Percentiles rank a stretch among this genome's conserved stretches.
Evolutionary conservation across 2,797 vertebrate genomes (phyloP).

Genomic region (Remorina albescens): DNA sequence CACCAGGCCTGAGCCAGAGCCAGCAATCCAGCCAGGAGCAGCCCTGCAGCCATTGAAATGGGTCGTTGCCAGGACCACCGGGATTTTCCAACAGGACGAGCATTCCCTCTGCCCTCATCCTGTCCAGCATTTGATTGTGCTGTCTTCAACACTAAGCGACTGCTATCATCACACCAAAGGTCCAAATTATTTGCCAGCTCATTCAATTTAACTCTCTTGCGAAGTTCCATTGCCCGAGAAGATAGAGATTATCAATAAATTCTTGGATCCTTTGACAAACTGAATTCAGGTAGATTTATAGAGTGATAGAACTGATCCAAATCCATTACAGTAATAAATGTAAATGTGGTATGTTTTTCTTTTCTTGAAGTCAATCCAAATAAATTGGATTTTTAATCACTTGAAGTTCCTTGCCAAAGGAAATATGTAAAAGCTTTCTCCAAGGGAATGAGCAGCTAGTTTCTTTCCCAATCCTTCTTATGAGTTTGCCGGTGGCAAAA

Average conservation of each 20-base stretch:
- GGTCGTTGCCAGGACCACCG: conserved; percentile 67
- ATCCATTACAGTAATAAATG: conserved; percentile 57
- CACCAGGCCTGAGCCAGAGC: conserved; percentile 76
- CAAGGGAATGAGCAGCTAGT: conserved; percentile 61
- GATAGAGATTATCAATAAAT: conserved; percentile 43
- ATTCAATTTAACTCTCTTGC: conserved; percentile 68
- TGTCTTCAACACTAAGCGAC: conserved; percentile 1
- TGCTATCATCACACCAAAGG: conserved; percentile 23
- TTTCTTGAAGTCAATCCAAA: conserved; percentile 72
- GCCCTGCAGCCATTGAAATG: conserved; percentile 77
- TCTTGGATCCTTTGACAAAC: conserved; percentile 58
- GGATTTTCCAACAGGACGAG: conserved; percentile 33
- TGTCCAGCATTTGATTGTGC: conserved; percentile 12
- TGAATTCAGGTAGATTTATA: conserved; percentile 64
- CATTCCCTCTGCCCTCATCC: conserved; percentile 11
- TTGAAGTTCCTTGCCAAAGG: conserved; percentile 68
- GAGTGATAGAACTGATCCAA: conserved; percentile 50
- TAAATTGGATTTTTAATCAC: conserved; percentile 75
- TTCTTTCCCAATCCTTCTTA: conserved; percentile 69
- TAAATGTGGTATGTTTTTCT: conserved; percentile 48
- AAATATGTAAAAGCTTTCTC: conserved; percentile 70
- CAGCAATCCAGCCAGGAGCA: conserved; percentile 68
- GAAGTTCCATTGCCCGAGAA: conserved; percentile 72
- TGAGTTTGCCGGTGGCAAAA: conserved; percentile 63
- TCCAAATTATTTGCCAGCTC: conserved; percentile 29